Evolutionary conservation across 2,113 vertebrate species (phyloP), one percentile per base, ranked within the genome.

Genomic region (Lathamus discolor): DNA sequence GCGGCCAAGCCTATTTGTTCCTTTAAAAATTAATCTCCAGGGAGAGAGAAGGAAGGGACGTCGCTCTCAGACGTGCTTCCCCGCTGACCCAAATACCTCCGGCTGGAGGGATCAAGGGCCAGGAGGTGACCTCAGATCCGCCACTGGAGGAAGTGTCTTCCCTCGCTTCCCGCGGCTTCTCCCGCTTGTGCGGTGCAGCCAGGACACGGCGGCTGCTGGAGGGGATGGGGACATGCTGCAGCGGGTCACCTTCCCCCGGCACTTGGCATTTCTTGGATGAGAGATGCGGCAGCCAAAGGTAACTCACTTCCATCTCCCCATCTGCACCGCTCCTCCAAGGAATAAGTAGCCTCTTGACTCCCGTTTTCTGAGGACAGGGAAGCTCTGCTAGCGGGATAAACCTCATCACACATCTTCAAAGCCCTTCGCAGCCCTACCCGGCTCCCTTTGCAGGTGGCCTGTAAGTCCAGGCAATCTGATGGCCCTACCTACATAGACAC

Each of bases 51-150:
- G 96, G 95, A 96, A 96, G 87, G 95, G 93, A 93, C 78, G 33
- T 85, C 43, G 61, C 76, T 88, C 48, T 76, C 94, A 88, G 95
- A 67, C 41, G 86, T 95, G 78, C 83, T 95, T 95, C 78, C 93
- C 96, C 82, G 90, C 94, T 96, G 95, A 96, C 96, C 96, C 95
- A 95, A 51, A 96, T 95, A 95, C 78, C 86, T 80, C 7, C 1
- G 94, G 81, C 95, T 84, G 92, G 73, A 91, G 87, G 80, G 90
- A 95, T 95, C 93, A 91, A 93, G 91, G 92, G 83, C 94, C 89
- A 90, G 93, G 85, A 95, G 95, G 88, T 96, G 92, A 97, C 37
- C 84, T 96, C 95, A 97, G 96, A 97, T 95, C 96, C 94, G 95
- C 23, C 25, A 1, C 59, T 14, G 69, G 81, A 94, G 90, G 92